Evolutionary conservation across 2,113 vertebrate genomes (phyloP).

Genomic region (Tautogolabrus adspersus): DNA sequence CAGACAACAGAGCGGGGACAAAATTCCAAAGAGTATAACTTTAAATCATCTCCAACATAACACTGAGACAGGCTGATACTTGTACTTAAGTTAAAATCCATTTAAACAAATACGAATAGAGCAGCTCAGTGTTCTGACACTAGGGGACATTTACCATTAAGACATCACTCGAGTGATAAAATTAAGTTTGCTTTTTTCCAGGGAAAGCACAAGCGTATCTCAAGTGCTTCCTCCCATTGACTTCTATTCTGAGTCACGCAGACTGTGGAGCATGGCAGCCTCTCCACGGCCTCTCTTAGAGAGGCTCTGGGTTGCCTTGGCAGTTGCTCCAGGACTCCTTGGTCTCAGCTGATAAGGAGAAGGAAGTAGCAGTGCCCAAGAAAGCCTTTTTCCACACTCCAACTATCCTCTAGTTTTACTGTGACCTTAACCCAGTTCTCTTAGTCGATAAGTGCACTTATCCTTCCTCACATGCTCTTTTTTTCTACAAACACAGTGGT

Average conservation of each 20-base stretch:
- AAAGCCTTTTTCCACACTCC: slow-evolving; percentile 48
- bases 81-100: slow-evolving; percentile 31
- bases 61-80: slow-evolving; percentile 36
- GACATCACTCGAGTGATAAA: slow-evolving; percentile 45
- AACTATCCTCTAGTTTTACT: slow-evolving; percentile 4
- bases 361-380: slow-evolving; percentile 65
- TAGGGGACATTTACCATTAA: slow-evolving; percentile 12
- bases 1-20: slow-evolving; percentile 43
- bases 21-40: slow-evolving; percentile 14
- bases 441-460: slow-evolving; percentile 13
- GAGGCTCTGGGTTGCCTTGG: slow-evolving; percentile 68
- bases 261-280: slow-evolving; percentile 40
- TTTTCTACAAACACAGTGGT: slow-evolving; percentile 2
- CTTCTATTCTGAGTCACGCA: slow-evolving; percentile 61
- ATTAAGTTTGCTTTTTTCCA: slow-evolving; percentile 33
- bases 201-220: slow-evolving; percentile 50
- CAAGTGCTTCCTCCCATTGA: slow-evolving; percentile 76
- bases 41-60: slow-evolving; percentile 48
- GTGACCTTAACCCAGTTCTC: slow-evolving; percentile 29
- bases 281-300: slow-evolving; percentile 60
- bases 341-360: slow-evolving; percentile 72
- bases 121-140: slow-evolving; percentile 13
- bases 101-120: slow-evolving; percentile 40
- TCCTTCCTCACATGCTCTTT: background rate
- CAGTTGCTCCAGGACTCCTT: slow-evolving; percentile 64